Evolutionary conservation across 2,888 invertebrate genomes (phyloP), one percentile per base, ranked within the genome.

Genomic region (Sesamia inferens): DNA sequence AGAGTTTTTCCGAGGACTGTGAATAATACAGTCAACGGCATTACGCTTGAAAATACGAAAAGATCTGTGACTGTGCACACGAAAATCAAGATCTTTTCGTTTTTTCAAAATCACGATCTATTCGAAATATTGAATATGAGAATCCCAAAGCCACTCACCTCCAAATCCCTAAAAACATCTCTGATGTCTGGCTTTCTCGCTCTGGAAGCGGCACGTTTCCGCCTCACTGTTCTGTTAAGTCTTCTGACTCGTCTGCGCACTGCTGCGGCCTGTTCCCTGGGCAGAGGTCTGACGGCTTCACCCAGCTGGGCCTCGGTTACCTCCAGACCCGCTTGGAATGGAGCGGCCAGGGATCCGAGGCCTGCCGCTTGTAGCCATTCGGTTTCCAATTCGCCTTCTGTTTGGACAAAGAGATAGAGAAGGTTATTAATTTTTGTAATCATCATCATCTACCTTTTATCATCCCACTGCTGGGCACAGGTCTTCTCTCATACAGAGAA

Each of bases 101-200:
- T n/a, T n/a, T n/a, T n/a, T n/a, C n/a, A n/a, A n/a, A n/a, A n/a
- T n/a, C n/a, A n/a, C n/a, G n/a, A n/a, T n/a, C n/a, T n/a, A n/a
- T n/a, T n/a, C n/a, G n/a, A n/a, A n/a, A n/a, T n/a, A 54, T 11
- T 11, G 2, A 22, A 13, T 55, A 55, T n/a, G n/a, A 10, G 16
- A 22, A 47, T 16, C 0, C 8, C 3, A 31, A 58, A 44, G 39
- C 2, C 47, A 87, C 95, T 95, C 89, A 98, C 98, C 97, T 98
- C 98, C 83, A 97, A 96, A 94, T 98, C 98, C 92, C 98, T 97
- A 90, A 98, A 98, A 68, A 98, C 98, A 93, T 98, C 98, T 86
- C 98, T 95, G 77, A 98, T 98, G 91, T 98, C 98, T 19, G 98
- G 98, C 88, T 98, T 97, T 77, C 97, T 97, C n/a, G 97, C 93